A percentile compares a stretch with the other conserved stretches of the same genome.
phyloP scores from a whole-genome alignment of 1,140 invertebrate species.

The Drosophila kohkoa region DNA sequence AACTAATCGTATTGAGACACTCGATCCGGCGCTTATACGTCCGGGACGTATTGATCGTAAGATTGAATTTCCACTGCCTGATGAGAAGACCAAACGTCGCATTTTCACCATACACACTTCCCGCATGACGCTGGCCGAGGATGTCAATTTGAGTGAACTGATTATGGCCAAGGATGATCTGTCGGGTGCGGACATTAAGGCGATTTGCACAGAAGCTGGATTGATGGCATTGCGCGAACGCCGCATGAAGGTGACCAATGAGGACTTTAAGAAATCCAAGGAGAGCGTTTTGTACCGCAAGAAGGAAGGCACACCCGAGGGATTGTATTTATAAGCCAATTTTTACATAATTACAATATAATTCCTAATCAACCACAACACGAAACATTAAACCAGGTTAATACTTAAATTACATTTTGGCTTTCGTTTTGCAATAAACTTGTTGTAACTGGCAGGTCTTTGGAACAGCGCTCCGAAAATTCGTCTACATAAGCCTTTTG shows the following conservation, averaged over 20 bases:
- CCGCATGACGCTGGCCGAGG: constrained; percentile 98
- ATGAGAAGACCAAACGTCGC: constrained; percentile 99
- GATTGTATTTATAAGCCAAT: constrained; percentile 95
- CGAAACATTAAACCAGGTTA: constrained; percentile 64
- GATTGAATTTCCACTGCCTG: constrained; percentile 99
- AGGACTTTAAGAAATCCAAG: constrained; percentile 99
- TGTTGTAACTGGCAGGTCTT: constrained; percentile 55
- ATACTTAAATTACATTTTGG: constrained; percentile 44
- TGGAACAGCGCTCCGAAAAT: constrained; percentile 42
- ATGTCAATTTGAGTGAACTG: constrained; percentile 99
- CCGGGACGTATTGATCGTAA: constrained; percentile 99
- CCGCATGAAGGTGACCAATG: constrained; percentile 99
- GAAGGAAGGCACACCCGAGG: constrained; percentile 99
- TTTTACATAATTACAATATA: constrained; percentile 55
- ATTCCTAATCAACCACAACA: constrained; percentile 56
- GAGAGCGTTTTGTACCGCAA: constrained; percentile 99
- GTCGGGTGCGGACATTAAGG: constrained; percentile 98
- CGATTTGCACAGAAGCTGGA: constrained; percentile 99
- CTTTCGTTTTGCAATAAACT: constrained; percentile 65
- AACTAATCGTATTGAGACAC: constrained; percentile 99
- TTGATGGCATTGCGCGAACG: constrained; percentile 98
- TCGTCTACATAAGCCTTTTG: constrained; percentile 63
- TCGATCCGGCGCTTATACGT: constrained; percentile 99
- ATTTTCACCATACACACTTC: constrained; percentile 99
- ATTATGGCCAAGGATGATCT: constrained; percentile 99